Base-by-base conservation (phyloP, 2,797 vertebrate genomes). In the Peromyscus aztecus region DNA sequence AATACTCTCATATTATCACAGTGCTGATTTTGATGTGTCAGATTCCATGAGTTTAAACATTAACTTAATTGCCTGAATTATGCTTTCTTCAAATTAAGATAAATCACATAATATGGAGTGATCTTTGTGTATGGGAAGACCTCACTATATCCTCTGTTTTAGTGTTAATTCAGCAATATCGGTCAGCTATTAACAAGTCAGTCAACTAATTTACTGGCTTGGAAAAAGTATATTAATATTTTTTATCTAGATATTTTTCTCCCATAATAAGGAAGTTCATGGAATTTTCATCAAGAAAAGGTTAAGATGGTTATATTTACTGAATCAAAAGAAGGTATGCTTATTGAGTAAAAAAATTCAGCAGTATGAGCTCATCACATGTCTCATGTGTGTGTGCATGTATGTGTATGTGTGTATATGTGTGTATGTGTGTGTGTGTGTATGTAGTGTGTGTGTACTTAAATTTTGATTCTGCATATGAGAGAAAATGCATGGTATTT, bases 241-340 rank as follows among this genome's bases (percentile, higher is more conserved):
- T 95, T 93, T 24, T 4, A 37, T 37, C 6, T 9, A 71, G 65
- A 37, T 91, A n/a, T 91, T 86, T 95, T 75, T 49, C n/a, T 92
- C 8, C 7, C 71, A 19, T 37, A 55, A 0, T 1, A 3, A 52
- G 11, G 17, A 43, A n/a, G 6, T 73, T 91, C 76, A 14, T 40
- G 55, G 71, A 91, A 71, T 29, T 61, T 37, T 52, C 91, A 31
- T 76, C 11, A 34, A 65, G 11, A 3, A 85, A 92, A 92, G 34
- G 76, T 46, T 52, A 57, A 90, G 75, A 65, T 37, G 75, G 19
- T 75, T 73, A 4, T 14, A 10, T 73, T 96, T 94, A 82, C 73
- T 69, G 6, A 93, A 24, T 23, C 27, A 78, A 27, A 83, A 46
- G 43, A 89, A 4, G 0, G 1, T 37, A 46, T 63, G 23, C 55